A percentile compares a stretch with the other conserved stretches of the same genome.
phyloP scores from a whole-genome alignment of 2,888 invertebrate species.

The Caenorhabditis drosophilae region DNA sequence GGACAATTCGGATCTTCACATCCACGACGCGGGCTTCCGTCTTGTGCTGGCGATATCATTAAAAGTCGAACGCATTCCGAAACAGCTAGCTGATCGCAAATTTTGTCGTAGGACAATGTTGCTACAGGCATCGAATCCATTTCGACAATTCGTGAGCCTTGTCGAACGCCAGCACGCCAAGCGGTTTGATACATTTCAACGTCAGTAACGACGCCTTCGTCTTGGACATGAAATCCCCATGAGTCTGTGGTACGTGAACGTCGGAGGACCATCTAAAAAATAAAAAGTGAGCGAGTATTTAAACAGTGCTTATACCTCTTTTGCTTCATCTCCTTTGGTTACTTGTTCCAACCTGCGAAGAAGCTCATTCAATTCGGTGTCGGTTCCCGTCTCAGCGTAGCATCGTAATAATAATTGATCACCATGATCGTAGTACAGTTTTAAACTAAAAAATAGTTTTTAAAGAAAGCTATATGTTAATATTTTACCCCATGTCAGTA shows the following conservation, averaged over 20 bases:
- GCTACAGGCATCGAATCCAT: slow-evolving; percentile 57
- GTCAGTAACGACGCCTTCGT: slow-evolving; percentile 83
- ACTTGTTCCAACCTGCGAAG: slow-evolving; percentile 82
- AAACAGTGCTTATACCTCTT: no score
- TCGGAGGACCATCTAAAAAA: slow-evolving; percentile 57
- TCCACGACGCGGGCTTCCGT: slow-evolving; percentile 65
- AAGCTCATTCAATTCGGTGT: slow-evolving; percentile 78
- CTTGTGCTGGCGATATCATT: slow-evolving; percentile 60
- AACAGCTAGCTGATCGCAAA: slow-evolving; percentile 57
- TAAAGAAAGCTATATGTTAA: slow-evolving; percentile 4
- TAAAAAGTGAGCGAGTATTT: no score
- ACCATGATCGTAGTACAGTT: slow-evolving; percentile 85
- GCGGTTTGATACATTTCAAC: slow-evolving; percentile 78
- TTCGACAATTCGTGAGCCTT: slow-evolving; percentile 87
- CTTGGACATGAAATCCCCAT: slow-evolving; percentile 65
- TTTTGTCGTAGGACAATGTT: slow-evolving; percentile 59
- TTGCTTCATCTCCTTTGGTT: slow-evolving; percentile 77
- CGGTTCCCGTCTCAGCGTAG: slow-evolving; percentile 75
- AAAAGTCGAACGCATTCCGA: slow-evolving; percentile 54
- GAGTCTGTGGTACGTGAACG: slow-evolving; percentile 53
- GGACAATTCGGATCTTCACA: slow-evolving; percentile 63
- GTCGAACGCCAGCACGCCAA: slow-evolving; percentile 81
- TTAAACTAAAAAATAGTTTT: slow-evolving; percentile 41
- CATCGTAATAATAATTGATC: slow-evolving; percentile 81
- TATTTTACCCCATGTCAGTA: slow-evolving; percentile 57